Base-by-base conservation (phyloP, 2,888 invertebrate genomes). In the Globia sparganii region DNA sequence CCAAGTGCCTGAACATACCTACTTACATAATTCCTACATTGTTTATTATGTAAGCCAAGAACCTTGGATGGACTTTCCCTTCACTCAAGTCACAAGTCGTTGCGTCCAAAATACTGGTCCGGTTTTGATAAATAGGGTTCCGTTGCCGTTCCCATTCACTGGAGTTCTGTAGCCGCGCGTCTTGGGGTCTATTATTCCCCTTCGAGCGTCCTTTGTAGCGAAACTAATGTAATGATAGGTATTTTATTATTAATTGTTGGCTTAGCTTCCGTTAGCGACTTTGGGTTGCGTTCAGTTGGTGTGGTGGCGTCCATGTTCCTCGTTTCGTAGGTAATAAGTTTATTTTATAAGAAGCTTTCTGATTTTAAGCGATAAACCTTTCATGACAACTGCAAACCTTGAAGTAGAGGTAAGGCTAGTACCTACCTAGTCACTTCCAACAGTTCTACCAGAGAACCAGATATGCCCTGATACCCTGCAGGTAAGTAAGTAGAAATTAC, bases 21-120 rank as follows among this genome's bases (percentile, higher is more conserved):
- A 61, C 61, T 61, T 21, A 34, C 11, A 21, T 3, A 61, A 34
- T 31, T 61, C 61, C 59, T 59, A 31, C 31, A 59, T 59, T 53
- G 53, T 53, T 25, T 25, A 61, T 13, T 61, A 34, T 5, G 61
- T 70, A 25, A 43, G 62, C 2, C 2, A 61, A 67, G 49, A 28
- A 53, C 25, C 15, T 43, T 43, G 13, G 31, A n/a, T 53, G 28
- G 31, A 34, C 13, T 37, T 56, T 53, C 37, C 53, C 64, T 65
- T 72, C 40, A 31, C 13, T 18, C n/a, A 37, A 49, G 65, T 78
- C 46, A 64, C 81, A 70, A 67, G 61, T 49, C 61, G 61, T 43
- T 73, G 58, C 70, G 25, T 80, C 66, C 43, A 80, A 81, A 80
- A 74, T 73, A 71, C 81, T 59, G 53, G 46, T 64, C 70, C 66